Percentiles rank a stretch among this genome's conserved stretches.
Evolutionary conservation across 2,113 vertebrate species (phyloP).

Genomic region (Zosterops borbonicus): DNA sequence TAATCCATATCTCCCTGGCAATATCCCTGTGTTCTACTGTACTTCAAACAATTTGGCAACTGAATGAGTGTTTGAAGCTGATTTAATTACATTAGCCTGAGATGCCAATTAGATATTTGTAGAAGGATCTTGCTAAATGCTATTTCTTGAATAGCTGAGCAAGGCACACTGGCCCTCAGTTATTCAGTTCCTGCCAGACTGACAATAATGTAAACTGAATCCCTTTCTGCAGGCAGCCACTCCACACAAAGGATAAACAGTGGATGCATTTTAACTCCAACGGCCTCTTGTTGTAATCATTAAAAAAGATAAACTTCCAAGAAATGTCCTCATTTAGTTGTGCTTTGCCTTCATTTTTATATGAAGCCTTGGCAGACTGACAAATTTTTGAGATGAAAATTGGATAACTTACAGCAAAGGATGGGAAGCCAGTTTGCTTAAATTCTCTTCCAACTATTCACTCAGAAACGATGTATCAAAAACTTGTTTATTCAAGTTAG

Average conservation of each 20-base stretch:
- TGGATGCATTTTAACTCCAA: not conserved
- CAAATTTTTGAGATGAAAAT: not conserved
- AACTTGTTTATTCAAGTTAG: not conserved
- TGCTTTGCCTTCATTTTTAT: not conserved
- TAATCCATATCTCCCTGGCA: not conserved
- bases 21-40: not conserved
- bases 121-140: not conserved
- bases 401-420: not conserved
- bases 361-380: not conserved
- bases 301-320: not conserved
- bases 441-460: not conserved
- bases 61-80: not conserved
- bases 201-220: conserved; percentile 7
- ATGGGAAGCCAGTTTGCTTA: not conserved
- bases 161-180: not conserved
- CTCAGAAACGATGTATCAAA: not conserved
- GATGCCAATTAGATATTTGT: not conserved
- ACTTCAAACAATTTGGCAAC: not conserved
- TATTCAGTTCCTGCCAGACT: not conserved
- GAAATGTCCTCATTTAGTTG: not conserved
- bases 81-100: conserved; percentile 18
- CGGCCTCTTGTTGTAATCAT: not conserved
- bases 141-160: not conserved
- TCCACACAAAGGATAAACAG: conserved; percentile 13
- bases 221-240: not conserved